phyloP scores from a whole-genome alignment of 2,797 vertebrate species.

The Remorina albescens region DNA sequence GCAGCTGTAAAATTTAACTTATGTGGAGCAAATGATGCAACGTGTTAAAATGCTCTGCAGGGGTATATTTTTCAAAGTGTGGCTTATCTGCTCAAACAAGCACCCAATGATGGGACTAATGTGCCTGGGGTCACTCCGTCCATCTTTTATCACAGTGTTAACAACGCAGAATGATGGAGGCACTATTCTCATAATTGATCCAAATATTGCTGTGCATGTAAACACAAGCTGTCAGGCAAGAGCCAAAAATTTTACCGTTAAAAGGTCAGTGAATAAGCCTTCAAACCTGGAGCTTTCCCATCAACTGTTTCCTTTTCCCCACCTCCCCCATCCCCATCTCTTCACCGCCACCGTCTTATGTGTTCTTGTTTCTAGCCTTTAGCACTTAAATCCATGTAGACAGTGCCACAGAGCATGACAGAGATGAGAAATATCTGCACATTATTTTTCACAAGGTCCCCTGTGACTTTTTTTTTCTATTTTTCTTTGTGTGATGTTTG shows the following conservation, averaged over 20 bases:
- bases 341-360: too few relatives aligned
- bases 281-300: constrained; percentile 71
- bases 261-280: constrained; percentile 79
- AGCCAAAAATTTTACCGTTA: constrained; percentile 68
- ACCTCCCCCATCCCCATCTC: too few relatives aligned
- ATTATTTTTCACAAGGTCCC: constrained; percentile 61
- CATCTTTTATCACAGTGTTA: constrained; percentile 16
- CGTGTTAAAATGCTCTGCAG: background rate
- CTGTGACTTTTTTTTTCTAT: constrained; percentile 41
- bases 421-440: constrained; percentile 71
- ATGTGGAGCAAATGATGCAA: constrained; percentile 6
- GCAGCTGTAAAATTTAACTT: constrained; percentile 14
- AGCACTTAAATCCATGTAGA: constrained; percentile 81
- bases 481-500: constrained; percentile 48
- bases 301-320: constrained; percentile 55
- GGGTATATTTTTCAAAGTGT: background rate
- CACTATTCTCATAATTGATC: constrained; percentile 32
- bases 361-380: constrained; percentile 65
- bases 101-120: background rate
- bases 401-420: constrained; percentile 68
- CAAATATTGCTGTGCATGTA: constrained; percentile 55
- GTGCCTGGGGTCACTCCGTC: background rate
- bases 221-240: constrained; percentile 59
- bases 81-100: constrained; percentile 27
- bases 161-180: background rate